Conservation (phyloP, 30 jellyfish, hydroid and myxozoan genomes). For the Kudoa iwatai region DNA sequence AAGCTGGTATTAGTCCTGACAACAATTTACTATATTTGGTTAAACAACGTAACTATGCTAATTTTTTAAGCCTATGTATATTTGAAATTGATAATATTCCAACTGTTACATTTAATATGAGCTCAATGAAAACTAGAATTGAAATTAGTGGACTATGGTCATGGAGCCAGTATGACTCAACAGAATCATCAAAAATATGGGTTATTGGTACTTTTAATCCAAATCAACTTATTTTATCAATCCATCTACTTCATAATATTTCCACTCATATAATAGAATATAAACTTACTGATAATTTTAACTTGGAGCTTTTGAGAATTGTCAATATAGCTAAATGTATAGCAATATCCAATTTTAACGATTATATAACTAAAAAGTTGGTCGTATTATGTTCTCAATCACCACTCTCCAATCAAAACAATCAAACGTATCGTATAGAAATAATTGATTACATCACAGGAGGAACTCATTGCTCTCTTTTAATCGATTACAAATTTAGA, state of each 20-base stretch:
- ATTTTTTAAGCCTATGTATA: slow-evolving; percentile 27
- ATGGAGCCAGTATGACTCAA: slow-evolving; percentile 79
- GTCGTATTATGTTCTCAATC: slow-evolving; percentile 62
- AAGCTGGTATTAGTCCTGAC: slow-evolving; percentile 59
- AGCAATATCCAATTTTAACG: slow-evolving; percentile 42
- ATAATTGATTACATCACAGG: slow-evolving; percentile 10
- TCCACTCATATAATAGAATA: slow-evolving; percentile 32
- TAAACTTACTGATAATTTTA: slow-evolving; percentile 13
- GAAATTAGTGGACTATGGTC: slow-evolving; percentile 90
- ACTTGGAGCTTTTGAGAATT: slow-evolving; percentile 14
- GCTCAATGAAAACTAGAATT: slow-evolving; percentile 57
- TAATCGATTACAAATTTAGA: slow-evolving; percentile 56
- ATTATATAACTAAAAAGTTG: slow-evolving; percentile 25
- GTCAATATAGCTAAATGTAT: slow-evolving; percentile 14
- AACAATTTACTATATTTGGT: slow-evolving; percentile 34
- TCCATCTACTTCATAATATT: slow-evolving; percentile 21
- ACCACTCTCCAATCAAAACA: slow-evolving; percentile 18
- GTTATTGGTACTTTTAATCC: slow-evolving; percentile 31
- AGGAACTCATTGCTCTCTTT: slow-evolving; percentile 11
- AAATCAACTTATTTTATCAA: slow-evolving; percentile 20
- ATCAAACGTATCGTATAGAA: slow-evolving; percentile 42
- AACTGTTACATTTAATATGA: slow-evolving; percentile 46
- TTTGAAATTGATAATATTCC: slow-evolving; percentile 45
- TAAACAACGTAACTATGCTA: slow-evolving; percentile 41
- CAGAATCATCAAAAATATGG: slow-evolving; percentile 78